phyloP scores from a whole-genome alignment of 2,888 invertebrate genomes.

The Xiphydria camelus region DNA sequence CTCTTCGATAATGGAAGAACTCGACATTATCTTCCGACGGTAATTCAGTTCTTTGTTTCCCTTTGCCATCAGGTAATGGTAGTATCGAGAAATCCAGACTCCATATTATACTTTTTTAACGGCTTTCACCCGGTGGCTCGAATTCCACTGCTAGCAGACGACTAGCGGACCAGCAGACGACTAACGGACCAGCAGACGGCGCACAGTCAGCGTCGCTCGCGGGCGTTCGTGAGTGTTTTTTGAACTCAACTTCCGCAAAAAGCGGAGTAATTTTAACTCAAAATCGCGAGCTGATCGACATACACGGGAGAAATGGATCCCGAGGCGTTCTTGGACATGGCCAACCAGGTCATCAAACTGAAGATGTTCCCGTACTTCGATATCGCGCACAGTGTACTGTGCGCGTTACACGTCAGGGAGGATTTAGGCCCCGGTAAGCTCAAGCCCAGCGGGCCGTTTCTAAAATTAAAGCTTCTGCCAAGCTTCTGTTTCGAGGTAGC shows the following conservation, averaged over 20 bases:
- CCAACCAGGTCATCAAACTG: slow-evolving; percentile 97
- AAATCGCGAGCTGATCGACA: slow-evolving; percentile 23
- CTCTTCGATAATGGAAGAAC: too few relatives aligned
- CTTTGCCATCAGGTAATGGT: too few relatives aligned
- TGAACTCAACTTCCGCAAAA: slow-evolving; percentile 5
- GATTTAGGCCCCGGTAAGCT: slow-evolving; percentile 87
- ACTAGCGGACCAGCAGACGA: slow-evolving; percentile 44
- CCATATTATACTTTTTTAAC: too few relatives aligned
- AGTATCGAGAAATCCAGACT: too few relatives aligned
- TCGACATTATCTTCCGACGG: too few relatives aligned
- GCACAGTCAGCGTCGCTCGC: slow-evolving; percentile 38
- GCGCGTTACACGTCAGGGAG: slow-evolving; percentile 92
- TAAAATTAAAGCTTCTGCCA: slow-evolving; percentile 49
- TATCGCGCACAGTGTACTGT: slow-evolving; percentile 93
- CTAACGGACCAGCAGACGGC: slow-evolving; percentile 31
- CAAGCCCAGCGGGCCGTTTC: slow-evolving; percentile 44
- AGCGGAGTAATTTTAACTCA: slow-evolving; percentile 1
- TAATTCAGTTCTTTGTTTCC: too few relatives aligned
- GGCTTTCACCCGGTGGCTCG: too few relatives aligned
- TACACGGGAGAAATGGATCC: slow-evolving; percentile 97
- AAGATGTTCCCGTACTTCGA: slow-evolving; percentile 99
- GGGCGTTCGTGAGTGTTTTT: slow-evolving; percentile 32
- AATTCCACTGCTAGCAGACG: slow-evolving; percentile 1
- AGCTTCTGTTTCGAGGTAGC: slow-evolving; percentile 36
- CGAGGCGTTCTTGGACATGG: slow-evolving; percentile 95